These are phyloP conservation scores for Brachionus manjavacas DNA, from an alignment of 1,140 invertebrate genomes.

Conservation along the genomic window DNA sequence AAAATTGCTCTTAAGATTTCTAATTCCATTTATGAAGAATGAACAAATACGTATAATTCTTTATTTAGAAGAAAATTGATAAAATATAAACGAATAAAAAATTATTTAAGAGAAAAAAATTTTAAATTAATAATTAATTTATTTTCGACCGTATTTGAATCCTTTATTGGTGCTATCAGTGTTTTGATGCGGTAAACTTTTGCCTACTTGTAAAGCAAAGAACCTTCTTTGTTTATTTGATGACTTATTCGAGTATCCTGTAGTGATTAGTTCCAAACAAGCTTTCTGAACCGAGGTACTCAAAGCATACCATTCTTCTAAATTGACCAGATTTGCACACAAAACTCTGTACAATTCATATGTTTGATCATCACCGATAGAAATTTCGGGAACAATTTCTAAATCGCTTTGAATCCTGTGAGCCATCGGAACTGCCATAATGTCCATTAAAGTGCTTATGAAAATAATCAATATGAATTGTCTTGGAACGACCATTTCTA, in stretches of 20 bases:
- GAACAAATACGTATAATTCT: not conserved
- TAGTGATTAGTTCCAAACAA: not conserved
- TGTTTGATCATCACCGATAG: not conserved
- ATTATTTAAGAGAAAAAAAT: not conserved
- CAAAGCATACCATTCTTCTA: not conserved
- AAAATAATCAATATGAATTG: not conserved
- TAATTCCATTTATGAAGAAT: not conserved
- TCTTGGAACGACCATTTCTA: not conserved
- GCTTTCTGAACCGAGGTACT: not conserved
- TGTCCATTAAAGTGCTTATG: not conserved
- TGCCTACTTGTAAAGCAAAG: conserved; percentile 34
- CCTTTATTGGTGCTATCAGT: not conserved
- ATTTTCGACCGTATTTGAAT: conserved; percentile 36
- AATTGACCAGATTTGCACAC: not conserved
- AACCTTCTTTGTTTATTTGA: not conserved
- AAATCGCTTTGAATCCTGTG: not conserved
- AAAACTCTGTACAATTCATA: not conserved
- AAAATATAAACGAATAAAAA: not conserved
- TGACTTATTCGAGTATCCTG: not conserved
- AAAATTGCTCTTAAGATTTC: not conserved
- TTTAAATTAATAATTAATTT: not conserved
- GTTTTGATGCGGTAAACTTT: not conserved
- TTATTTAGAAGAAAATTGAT: not conserved
- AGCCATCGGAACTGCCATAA: not conserved
- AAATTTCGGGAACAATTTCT: not conserved